phyloP scores from a whole-genome alignment of 2,113 vertebrate genomes.

The Telmatochromis sp. region DNA sequence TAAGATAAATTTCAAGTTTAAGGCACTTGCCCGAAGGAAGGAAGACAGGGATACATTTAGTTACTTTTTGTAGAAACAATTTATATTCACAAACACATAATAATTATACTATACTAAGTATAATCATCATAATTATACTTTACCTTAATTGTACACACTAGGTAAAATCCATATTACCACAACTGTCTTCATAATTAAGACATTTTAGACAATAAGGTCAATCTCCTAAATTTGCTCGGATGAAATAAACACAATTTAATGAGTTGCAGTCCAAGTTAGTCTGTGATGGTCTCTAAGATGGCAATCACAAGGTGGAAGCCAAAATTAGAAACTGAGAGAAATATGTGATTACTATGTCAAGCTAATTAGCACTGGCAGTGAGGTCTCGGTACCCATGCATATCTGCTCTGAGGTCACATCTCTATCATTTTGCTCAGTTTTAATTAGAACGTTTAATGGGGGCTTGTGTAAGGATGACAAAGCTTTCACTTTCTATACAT shows the following conservation, averaged over 20 bases:
- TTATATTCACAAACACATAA: background rate
- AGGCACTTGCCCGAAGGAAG: too few species aligned
- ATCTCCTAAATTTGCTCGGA: background rate
- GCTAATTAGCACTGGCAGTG: background rate
- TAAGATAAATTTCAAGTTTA: too few species aligned
- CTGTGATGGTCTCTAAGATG: background rate
- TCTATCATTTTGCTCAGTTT: background rate
- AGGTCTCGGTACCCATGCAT: background rate
- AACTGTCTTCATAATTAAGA: background rate
- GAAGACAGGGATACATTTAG: background rate
- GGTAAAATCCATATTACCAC: background rate
- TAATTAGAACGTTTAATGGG: background rate
- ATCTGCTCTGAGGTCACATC: background rate
- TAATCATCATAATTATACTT: background rate
- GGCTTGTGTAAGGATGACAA: background rate
- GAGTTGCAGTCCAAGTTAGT: background rate
- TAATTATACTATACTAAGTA: background rate
- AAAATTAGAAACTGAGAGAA: background rate
- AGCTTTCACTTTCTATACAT: background rate
- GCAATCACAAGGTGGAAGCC: background rate
- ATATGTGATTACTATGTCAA: background rate
- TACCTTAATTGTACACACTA: background rate
- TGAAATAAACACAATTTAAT: background rate
- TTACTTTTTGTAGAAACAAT: background rate
- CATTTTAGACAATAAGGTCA: background rate